These are phyloP conservation scores for Philaenus spumarius DNA, from an alignment of 1,140 invertebrate species.

Conservation along the genomic window DNA sequence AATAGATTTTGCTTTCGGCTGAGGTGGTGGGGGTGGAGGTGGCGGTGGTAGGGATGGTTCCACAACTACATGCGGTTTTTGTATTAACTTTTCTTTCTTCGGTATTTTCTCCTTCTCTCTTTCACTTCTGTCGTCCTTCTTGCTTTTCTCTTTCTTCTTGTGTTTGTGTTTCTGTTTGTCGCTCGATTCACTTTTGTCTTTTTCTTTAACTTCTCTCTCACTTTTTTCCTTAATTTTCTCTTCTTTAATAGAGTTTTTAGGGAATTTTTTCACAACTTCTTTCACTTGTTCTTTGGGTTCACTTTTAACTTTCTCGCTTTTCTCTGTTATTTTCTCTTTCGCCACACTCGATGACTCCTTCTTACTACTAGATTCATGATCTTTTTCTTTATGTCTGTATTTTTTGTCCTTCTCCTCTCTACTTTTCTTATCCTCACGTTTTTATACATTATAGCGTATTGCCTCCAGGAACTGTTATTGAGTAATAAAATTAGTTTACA, in stretches of 20 bases:
- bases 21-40: slow-evolving; percentile 12
- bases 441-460: too few species aligned
- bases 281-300: slow-evolving; percentile 16
- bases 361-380: slow-evolving; percentile 44
- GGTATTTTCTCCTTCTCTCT: slow-evolving; percentile 41
- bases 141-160: slow-evolving; percentile 45
- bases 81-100: slow-evolving; percentile 40
- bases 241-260: slow-evolving; percentile 11
- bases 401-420: slow-evolving; percentile 28
- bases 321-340: slow-evolving; percentile 45
- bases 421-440: slow-evolving; percentile 23
- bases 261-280: slow-evolving; percentile 18
- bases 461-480: too few species aligned
- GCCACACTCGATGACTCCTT: slow-evolving; percentile 30
- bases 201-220: slow-evolving; percentile 36
- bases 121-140: slow-evolving; percentile 30
- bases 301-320: slow-evolving; percentile 30
- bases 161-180: slow-evolving; percentile 45
- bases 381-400: slow-evolving; percentile 42
- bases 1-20: neutral
- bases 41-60: neutral
- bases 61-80: neutral
- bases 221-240: slow-evolving; percentile 40
- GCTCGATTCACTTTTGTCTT: slow-evolving; percentile 39
- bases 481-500: too few species aligned